Percentiles rank a stretch among this genome's conserved stretches.
phyloP scores from a whole-genome alignment of 2,888 invertebrate genomes.

The Oasisia sp. region DNA sequence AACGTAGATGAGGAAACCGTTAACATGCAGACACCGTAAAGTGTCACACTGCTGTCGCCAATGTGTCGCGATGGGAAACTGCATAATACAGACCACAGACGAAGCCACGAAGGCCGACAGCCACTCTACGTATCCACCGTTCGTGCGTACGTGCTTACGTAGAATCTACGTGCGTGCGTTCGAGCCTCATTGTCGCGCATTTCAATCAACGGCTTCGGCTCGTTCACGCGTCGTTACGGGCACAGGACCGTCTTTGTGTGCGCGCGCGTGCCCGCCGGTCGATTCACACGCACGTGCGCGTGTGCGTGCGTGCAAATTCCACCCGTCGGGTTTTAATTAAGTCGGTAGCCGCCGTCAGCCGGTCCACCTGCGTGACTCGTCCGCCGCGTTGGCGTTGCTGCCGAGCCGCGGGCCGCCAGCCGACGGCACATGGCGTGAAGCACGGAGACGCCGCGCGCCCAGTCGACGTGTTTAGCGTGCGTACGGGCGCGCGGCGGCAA shows the following conservation, averaged over 20 bases:
- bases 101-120: background rate
- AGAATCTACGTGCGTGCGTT: background rate
- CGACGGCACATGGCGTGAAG: background rate
- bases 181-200: background rate
- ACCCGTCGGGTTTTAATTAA: conserved; percentile 1
- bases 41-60: too few species aligned
- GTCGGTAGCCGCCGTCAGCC: background rate
- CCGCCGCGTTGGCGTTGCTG: background rate
- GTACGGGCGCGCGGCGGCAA: background rate
- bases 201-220: background rate
- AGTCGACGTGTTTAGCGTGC: background rate
- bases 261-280: background rate
- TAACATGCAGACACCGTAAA: too few species aligned
- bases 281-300: background rate
- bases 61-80: too few species aligned
- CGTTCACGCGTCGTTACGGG: background rate
- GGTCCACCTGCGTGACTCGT: background rate
- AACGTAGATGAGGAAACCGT: too few species aligned
- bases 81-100: background rate
- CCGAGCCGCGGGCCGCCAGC: background rate
- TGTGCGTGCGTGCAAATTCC: background rate
- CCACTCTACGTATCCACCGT: background rate
- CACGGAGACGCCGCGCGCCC: background rate
- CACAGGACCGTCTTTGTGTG: background rate
- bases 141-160: background rate